phyloP scores from a whole-genome alignment of 2,888 invertebrate species.

The Amblyjoppa proteus region DNA sequence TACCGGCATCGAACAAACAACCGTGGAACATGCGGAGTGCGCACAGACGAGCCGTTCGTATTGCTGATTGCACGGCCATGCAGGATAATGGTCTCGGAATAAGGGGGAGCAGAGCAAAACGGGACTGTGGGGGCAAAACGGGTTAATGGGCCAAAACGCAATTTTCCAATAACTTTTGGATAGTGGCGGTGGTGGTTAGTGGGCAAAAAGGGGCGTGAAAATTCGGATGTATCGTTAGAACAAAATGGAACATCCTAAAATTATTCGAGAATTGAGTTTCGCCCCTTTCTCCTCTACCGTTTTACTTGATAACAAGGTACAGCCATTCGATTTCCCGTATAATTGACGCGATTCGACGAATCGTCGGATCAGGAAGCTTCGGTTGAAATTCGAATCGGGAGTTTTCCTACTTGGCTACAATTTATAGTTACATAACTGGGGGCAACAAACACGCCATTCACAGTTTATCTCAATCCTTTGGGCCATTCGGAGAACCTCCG shows the following conservation, averaged over 20 bases:
- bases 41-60: neutral
- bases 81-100: too few relatives aligned
- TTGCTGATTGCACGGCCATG: constrained; percentile 3
- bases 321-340: neutral
- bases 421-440: constrained; percentile 29
- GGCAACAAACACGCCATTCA: constrained; percentile 32
- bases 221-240: too few relatives aligned
- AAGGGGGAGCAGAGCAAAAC: too few relatives aligned
- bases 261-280: too few relatives aligned
- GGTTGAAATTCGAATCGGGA: neutral
- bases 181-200: too few relatives aligned
- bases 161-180: too few relatives aligned
- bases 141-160: too few relatives aligned
- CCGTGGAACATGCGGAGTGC: neutral
- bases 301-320: neutral
- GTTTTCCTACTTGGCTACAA: neutral
- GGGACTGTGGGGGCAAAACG: too few relatives aligned
- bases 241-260: too few relatives aligned
- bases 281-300: too few relatives aligned
- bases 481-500: constrained; percentile 43
- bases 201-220: too few relatives aligned
- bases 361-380: neutral
- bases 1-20: constrained; percentile 1
- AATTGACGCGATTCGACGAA: constrained; percentile 9
- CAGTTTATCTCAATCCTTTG: constrained; percentile 26